Conservation (phyloP, 2,797 vertebrate species). For the Chelon auratus region DNA sequence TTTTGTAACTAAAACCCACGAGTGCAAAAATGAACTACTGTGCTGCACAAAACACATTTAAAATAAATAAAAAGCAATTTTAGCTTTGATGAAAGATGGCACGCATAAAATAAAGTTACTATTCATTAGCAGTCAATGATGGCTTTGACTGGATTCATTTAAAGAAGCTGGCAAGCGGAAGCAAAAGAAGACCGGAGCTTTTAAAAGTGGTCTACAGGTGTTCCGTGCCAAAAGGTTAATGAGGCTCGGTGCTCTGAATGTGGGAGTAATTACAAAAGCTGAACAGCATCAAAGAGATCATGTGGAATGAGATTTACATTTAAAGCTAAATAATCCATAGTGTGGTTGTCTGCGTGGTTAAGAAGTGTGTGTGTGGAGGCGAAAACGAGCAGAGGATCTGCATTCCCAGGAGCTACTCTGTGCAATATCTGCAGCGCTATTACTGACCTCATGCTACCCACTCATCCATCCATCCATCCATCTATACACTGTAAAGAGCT, state of each 20-base stretch:
- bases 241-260: slow-evolving; percentile 43
- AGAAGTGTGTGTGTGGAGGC: not conserved
- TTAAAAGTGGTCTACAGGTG: slow-evolving; percentile 61
- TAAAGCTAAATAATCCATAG: slow-evolving; percentile 13
- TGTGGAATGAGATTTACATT: slow-evolving; percentile 2
- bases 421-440: slow-evolving; percentile 21
- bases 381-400: slow-evolving; percentile 3
- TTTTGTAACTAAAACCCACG: no score
- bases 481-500: slow-evolving; percentile 1
- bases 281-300: slow-evolving; percentile 12
- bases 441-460: slow-evolving; percentile 12
- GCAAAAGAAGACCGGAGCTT: slow-evolving; percentile 48
- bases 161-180: slow-evolving; percentile 2
- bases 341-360: not conserved
- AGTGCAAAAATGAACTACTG: no score
- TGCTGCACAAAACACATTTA: no score
- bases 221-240: slow-evolving; percentile 74
- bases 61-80: no score
- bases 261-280: slow-evolving; percentile 62
- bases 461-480: slow-evolving; percentile 23
- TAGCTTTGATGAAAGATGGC: no score
- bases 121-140: slow-evolving; percentile 9
- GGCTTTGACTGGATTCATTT: slow-evolving; percentile 29
- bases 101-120: no score
- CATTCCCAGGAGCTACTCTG: slow-evolving; percentile 25